These are phyloP conservation scores for Ips nitidus DNA, from an alignment of 1,140 invertebrate genomes.

Conservation along the genomic window DNA sequence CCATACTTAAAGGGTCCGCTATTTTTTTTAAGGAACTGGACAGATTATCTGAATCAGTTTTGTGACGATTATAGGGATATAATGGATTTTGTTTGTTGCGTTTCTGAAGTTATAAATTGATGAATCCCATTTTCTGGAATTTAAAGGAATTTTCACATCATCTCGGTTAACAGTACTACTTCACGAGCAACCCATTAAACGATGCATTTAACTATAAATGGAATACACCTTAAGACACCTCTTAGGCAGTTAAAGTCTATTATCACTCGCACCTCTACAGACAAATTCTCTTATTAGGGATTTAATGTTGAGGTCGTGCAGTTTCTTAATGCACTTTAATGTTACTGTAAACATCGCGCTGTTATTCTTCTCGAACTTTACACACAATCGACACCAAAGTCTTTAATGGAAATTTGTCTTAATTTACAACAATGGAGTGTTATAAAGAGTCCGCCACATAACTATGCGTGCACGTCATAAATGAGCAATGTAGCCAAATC, in stretches of 20 bases:
- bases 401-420: too few relatives aligned
- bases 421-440: too few relatives aligned
- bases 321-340: neutral
- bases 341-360: too few relatives aligned
- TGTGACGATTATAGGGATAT: neutral
- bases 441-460: too few relatives aligned
- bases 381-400: too few relatives aligned
- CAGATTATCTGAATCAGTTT: conserved; percentile 19
- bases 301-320: neutral
- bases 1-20: conserved; percentile 20
- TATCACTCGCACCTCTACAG: neutral
- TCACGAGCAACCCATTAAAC: conserved; percentile 2
- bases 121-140: neutral
- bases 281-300: conserved; percentile 10
- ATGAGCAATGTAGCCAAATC: too few relatives aligned
- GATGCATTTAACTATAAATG: neutral
- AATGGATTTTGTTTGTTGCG: neutral
- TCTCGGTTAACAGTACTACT: neutral
- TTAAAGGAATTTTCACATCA: neutral
- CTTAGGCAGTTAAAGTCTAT: conserved; percentile 1
- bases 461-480: too few relatives aligned
- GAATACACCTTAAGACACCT: conserved; percentile 1
- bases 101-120: neutral
- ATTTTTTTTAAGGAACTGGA: conserved; percentile 15
- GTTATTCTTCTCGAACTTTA: too few relatives aligned